phyloP scores from a whole-genome alignment of 1,140 invertebrate genomes.

The Schlechtendalia chinensis region DNA sequence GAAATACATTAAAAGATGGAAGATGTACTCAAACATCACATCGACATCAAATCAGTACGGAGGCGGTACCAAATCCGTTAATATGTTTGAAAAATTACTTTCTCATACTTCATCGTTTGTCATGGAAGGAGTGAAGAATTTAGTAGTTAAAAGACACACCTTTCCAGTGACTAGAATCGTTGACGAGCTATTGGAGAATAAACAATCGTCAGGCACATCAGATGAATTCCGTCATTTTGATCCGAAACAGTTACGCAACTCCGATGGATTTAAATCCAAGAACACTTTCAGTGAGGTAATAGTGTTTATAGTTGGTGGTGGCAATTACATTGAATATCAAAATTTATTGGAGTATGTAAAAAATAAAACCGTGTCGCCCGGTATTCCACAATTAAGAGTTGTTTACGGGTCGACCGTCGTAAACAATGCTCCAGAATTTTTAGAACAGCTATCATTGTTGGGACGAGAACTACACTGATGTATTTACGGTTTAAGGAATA shows the following conservation, averaged over 20 bases:
- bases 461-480: slow-evolving; percentile 52
- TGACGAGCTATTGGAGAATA: slow-evolving; percentile 86
- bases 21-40: slow-evolving; percentile 79
- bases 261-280: slow-evolving; percentile 64
- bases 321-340: slow-evolving; percentile 99
- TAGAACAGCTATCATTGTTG: slow-evolving; percentile 68
- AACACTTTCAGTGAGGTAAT: slow-evolving; percentile 75
- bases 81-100: slow-evolving; percentile 97
- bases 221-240: slow-evolving; percentile 85
- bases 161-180: slow-evolving; percentile 88
- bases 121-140: slow-evolving; percentile 99
- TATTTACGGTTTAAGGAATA: background rate
- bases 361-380: slow-evolving; percentile 57
- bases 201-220: slow-evolving; percentile 59
- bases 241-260: slow-evolving; percentile 80
- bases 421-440: slow-evolving; percentile 87
- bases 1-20: slow-evolving; percentile 87
- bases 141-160: slow-evolving; percentile 96
- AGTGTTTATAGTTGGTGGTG: slow-evolving; percentile 96
- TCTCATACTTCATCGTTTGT: slow-evolving; percentile 96
- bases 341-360: slow-evolving; percentile 95
- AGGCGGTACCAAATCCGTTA: slow-evolving; percentile 93
- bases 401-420: slow-evolving; percentile 94
- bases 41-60: slow-evolving; percentile 74
- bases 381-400: slow-evolving; percentile 61